These are phyloP conservation scores for Geophilus truncorum DNA, from an alignment of 2,888 invertebrate species.

Conservation along the genomic window DNA sequence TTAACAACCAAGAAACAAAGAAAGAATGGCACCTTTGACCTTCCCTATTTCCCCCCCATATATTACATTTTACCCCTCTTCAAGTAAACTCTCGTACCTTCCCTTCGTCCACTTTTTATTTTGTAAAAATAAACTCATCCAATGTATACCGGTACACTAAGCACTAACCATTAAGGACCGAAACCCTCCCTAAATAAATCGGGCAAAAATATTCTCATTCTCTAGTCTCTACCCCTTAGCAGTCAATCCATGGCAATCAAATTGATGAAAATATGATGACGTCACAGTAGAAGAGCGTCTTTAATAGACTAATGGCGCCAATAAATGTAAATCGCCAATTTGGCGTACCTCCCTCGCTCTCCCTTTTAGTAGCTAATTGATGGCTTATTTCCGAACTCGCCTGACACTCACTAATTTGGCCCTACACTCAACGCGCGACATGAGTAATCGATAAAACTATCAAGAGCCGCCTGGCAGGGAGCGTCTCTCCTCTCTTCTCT, in stretches of 20 bases:
- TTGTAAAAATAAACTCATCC: too few relatives aligned
- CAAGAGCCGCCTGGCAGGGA: conserved; percentile 18
- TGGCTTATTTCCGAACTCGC: conserved; percentile 32
- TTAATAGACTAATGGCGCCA: conserved; percentile 31
- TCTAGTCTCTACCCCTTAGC: too few relatives aligned
- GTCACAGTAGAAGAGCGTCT: not conserved
- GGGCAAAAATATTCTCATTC: not conserved
- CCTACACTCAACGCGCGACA: conserved; percentile 18
- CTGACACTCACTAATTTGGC: conserved; percentile 29
- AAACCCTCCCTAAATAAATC: not conserved
- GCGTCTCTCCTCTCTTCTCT: not conserved
- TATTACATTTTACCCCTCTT: not conserved
- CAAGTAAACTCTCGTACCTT: not conserved
- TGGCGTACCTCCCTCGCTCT: not conserved
- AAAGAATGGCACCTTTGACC: not conserved
- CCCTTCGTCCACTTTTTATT: not conserved
- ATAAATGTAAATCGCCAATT: conserved; percentile 32
- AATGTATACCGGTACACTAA: too few relatives aligned
- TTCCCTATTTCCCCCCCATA: not conserved
- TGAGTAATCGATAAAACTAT: conserved; percentile 30
- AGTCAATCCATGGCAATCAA: not conserved
- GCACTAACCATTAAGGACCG: not conserved
- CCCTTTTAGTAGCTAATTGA: conserved; percentile 30
- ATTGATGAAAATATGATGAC: not conserved
- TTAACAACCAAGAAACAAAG: not conserved